phyloP scores from a whole-genome alignment of 2,888 invertebrate genomes.

The Drosophila colorata region DNA sequence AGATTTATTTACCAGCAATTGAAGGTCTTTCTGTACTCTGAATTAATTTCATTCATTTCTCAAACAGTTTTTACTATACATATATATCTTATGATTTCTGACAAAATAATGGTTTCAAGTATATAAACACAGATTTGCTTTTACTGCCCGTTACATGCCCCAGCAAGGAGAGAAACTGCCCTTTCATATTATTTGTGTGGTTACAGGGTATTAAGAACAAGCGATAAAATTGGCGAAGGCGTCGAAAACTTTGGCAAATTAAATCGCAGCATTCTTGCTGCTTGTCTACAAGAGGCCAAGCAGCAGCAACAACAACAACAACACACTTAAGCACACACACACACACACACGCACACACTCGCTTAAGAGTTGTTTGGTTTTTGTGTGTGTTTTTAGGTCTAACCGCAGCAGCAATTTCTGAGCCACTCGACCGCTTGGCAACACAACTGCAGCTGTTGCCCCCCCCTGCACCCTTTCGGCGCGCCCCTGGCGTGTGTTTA shows the following conservation, averaged over 20 bases:
- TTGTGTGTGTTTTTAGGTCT: constrained; percentile 38
- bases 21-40: too few relatives aligned
- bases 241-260: constrained; percentile 70
- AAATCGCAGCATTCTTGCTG: constrained; percentile 60
- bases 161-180: not conserved
- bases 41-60: too few relatives aligned
- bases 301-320: constrained; percentile 14
- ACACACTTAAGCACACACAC: constrained; percentile 3
- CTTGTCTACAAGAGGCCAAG: constrained; percentile 22
- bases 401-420: constrained; percentile 45
- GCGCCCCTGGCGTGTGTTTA: constrained; percentile 20
- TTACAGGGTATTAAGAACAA: constrained; percentile 52
- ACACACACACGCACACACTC: constrained; percentile 6
- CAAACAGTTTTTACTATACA: too few relatives aligned
- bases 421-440: constrained; percentile 51
- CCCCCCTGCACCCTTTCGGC: not conserved
- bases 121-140: too few relatives aligned
- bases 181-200: not conserved
- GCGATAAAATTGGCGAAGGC: constrained; percentile 60
- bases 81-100: too few relatives aligned
- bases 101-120: too few relatives aligned
- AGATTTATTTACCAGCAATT: too few relatives aligned
- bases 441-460: constrained; percentile 4
- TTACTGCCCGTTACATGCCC: too few relatives aligned
- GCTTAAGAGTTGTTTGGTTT: constrained; percentile 33